Evolutionary conservation across 2,888 invertebrate species (phyloP).

Genomic region (Nebria salina): DNA sequence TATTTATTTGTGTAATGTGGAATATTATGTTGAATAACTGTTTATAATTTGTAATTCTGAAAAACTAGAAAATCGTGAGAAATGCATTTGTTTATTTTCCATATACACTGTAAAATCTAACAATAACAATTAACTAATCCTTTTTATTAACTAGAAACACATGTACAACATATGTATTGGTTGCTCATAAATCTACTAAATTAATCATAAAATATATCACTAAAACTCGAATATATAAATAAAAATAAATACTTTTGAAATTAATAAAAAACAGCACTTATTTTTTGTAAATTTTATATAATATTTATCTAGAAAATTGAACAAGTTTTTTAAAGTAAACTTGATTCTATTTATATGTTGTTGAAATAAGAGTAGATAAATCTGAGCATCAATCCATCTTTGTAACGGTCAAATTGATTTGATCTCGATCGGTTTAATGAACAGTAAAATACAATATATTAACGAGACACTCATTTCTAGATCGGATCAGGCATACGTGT

Average conservation of each 20-base stretch:
- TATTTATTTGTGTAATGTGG: too few relatives aligned
- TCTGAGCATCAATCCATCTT: not conserved
- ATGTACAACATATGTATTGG: not conserved
- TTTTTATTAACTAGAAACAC: not conserved
- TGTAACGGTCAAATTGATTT: not conserved
- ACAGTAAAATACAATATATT: not conserved
- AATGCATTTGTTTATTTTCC: not conserved
- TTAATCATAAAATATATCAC: too few relatives aligned
- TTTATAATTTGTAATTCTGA: not conserved
- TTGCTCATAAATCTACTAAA: too few relatives aligned
- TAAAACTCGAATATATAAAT: too few relatives aligned
- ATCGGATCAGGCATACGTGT: not conserved
- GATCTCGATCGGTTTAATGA: not conserved
- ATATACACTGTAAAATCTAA: not conserved
- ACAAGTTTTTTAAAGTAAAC: not conserved
- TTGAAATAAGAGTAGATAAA: not conserved
- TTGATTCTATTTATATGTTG: not conserved
- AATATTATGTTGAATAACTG: not conserved
- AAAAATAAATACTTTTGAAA: too few relatives aligned
- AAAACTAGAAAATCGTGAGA: not conserved
- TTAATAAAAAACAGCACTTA: not conserved
- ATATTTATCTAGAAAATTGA: not conserved
- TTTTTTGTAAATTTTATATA: not conserved
- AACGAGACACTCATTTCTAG: not conserved
- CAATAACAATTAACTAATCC: not conserved